phyloP scores from a whole-genome alignment of 2,797 vertebrate species.

The Syncerus caffer region DNA sequence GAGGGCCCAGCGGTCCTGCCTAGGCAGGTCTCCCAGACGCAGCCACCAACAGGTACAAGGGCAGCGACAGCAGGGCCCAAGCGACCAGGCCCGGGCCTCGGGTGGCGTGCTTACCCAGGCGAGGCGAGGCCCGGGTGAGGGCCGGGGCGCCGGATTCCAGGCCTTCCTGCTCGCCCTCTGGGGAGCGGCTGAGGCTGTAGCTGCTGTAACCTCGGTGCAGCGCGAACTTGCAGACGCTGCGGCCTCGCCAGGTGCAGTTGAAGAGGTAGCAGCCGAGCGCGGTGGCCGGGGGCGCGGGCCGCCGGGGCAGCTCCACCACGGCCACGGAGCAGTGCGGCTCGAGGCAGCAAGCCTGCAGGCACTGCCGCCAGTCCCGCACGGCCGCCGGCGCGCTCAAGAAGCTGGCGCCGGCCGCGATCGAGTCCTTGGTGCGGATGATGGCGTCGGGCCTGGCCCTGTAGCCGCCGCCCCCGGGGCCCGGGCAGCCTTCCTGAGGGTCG shows the following conservation, averaged over 20 bases:
- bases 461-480: conserved; percentile 81
- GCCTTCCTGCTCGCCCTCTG: not conserved
- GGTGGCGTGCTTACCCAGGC: conserved; percentile 34
- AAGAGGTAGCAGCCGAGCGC: conserved; percentile 90
- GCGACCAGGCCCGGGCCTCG: not conserved
- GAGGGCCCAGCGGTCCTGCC: not conserved
- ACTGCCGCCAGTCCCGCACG: conserved; percentile 88
- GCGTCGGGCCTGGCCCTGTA: conserved; percentile 86
- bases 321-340: conserved; percentile 91
- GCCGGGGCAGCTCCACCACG: conserved; percentile 87
- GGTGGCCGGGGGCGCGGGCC: conserved; percentile 64
- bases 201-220: conserved; percentile 90
- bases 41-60: not conserved
- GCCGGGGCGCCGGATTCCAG: not conserved
- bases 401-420: conserved; percentile 91
- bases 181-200: conserved; percentile 83
- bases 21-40: not conserved
- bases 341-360: conserved; percentile 92
- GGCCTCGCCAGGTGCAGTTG: conserved; percentile 89
- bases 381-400: conserved; percentile 88
- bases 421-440: conserved; percentile 94
- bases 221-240: conserved; percentile 90
- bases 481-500: conserved; percentile 80
- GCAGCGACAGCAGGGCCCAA: not conserved
- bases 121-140: not conserved